These are phyloP conservation scores for Trichopria drosophilae DNA, from an alignment of 2,888 invertebrate species.

Conservation along the genomic window DNA sequence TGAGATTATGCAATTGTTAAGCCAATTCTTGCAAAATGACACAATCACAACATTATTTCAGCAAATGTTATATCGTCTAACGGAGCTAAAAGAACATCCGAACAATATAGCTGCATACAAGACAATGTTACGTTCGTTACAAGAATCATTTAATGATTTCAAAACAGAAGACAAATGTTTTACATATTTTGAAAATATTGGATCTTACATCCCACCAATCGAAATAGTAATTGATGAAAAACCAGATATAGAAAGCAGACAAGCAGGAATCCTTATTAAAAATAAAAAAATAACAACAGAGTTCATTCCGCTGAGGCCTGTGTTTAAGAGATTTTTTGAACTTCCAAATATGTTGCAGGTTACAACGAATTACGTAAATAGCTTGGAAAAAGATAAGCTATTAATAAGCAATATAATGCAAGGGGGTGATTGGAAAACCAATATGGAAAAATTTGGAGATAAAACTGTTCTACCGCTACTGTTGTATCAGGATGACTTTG, in stretches of 20 bases:
- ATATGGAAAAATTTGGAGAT: slow-evolving; percentile 3
- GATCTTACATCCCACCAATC: slow-evolving; percentile 9
- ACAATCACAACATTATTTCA: slow-evolving; percentile 12
- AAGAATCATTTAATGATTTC: background rate
- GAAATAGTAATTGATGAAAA: background rate
- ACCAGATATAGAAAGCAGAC: too few species aligned
- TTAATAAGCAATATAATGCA: slow-evolving; percentile 27
- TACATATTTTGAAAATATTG: slow-evolving; percentile 9
- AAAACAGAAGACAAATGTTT: slow-evolving; percentile 1
- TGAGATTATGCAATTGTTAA: slow-evolving; percentile 18
- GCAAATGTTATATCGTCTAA: slow-evolving; percentile 9
- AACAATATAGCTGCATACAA: background rate
- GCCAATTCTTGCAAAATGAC: slow-evolving; percentile 17
- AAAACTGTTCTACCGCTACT: slow-evolving; percentile 34
- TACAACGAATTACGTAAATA: slow-evolving; percentile 25
- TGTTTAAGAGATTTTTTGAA: slow-evolving; percentile 30
- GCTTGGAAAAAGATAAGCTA: slow-evolving; percentile 3
- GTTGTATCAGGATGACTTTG: slow-evolving; percentile 37
- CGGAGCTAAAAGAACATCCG: slow-evolving; percentile 5
- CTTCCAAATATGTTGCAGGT: slow-evolving; percentile 17
- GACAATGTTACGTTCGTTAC: background rate
- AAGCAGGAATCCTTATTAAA: too few species aligned
- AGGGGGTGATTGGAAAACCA: slow-evolving; percentile 23
- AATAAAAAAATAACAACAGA: slow-evolving; percentile 25
- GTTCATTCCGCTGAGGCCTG: slow-evolving; percentile 27